Evolutionary conservation across 2,113 vertebrate genomes (phyloP).

Genomic region (Dipodomys stephensi): DNA sequence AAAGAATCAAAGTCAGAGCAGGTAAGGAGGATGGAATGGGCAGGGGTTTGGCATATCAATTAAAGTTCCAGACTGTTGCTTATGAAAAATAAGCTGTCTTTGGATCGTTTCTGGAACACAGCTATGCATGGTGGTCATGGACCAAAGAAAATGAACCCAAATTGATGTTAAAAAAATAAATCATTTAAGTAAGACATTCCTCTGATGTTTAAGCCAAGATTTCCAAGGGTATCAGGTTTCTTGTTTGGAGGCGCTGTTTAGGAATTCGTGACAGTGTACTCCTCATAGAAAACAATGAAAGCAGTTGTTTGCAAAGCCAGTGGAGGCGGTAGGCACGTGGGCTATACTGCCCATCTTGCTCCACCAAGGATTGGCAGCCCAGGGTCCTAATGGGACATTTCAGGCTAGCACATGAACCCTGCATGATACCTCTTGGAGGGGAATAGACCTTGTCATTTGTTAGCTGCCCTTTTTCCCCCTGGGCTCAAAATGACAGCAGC

Average conservation of each 20-base stretch:
- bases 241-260: conserved; percentile 68
- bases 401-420: background rate
- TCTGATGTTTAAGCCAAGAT: conserved; percentile 81
- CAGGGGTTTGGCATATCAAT: conserved; percentile 24
- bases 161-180: conserved; percentile 1
- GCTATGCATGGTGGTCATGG: conserved; percentile 47
- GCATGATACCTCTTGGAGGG: background rate
- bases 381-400: background rate
- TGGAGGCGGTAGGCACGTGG: conserved; percentile 50
- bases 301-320: conserved; percentile 73
- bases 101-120: conserved; percentile 45
- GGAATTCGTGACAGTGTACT: conserved; percentile 52
- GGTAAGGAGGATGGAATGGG: conserved; percentile 44
- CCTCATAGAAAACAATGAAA: conserved; percentile 66
- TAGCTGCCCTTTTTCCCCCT: conserved; percentile 17
- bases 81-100: conserved; percentile 51
- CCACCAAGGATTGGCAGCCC: background rate
- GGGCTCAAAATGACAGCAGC: background rate
- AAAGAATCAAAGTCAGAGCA: conserved; percentile 71
- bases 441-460: background rate
- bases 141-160: conserved; percentile 63
- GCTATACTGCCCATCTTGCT: background rate
- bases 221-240: conserved; percentile 70
- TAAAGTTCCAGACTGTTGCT: conserved; percentile 65
- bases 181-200: conserved; percentile 59